Conservation (phyloP, 1,140 invertebrate genomes). For the Meloidogyne hapla region DNA sequence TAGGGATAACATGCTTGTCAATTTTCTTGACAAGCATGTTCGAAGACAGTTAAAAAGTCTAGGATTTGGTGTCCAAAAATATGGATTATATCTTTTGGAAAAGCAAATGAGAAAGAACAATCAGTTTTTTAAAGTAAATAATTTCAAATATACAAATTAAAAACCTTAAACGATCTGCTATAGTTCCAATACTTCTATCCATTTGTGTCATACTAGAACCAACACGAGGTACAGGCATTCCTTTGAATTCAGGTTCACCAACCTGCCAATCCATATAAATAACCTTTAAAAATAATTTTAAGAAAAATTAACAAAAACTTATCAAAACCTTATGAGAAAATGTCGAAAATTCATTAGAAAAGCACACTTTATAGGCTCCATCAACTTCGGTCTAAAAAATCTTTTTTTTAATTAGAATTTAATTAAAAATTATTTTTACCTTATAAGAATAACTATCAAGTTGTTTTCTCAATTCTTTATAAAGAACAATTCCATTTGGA, state of each 20-base stretch:
- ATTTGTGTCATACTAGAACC: constrained; percentile 41
- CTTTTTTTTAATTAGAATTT: constrained; percentile 65
- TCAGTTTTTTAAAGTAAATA: too few relatives aligned
- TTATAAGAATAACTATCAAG: constrained; percentile 79
- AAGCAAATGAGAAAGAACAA: not conserved
- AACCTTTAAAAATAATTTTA: constrained; percentile 67
- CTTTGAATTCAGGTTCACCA: constrained; percentile 32
- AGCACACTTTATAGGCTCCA: constrained; percentile 71
- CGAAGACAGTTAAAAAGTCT: too few relatives aligned
- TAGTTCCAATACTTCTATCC: constrained; percentile 44
- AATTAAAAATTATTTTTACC: constrained; percentile 65
- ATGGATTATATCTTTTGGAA: constrained; percentile 17
- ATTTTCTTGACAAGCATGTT: too few relatives aligned
- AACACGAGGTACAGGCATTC: constrained; percentile 35
- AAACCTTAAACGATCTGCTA: constrained; percentile 47
- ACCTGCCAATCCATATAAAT: constrained; percentile 83
- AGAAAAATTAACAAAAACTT: not conserved
- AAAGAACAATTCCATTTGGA: constrained; percentile 83
- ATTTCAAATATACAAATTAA: too few relatives aligned
- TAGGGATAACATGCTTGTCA: too few relatives aligned
- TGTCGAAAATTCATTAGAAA: constrained; percentile 98
- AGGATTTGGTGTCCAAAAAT: too few relatives aligned
- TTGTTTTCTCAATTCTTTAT: constrained; percentile 80
- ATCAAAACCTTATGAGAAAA: constrained; percentile 84
- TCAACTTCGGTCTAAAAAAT: constrained; percentile 59